A percentile compares a stretch with the other conserved stretches of the same genome.
These are phyloP conservation scores for Poliocrania exsul DNA, from an alignment of 2,797 vertebrate species.

Conservation along the genomic window DNA sequence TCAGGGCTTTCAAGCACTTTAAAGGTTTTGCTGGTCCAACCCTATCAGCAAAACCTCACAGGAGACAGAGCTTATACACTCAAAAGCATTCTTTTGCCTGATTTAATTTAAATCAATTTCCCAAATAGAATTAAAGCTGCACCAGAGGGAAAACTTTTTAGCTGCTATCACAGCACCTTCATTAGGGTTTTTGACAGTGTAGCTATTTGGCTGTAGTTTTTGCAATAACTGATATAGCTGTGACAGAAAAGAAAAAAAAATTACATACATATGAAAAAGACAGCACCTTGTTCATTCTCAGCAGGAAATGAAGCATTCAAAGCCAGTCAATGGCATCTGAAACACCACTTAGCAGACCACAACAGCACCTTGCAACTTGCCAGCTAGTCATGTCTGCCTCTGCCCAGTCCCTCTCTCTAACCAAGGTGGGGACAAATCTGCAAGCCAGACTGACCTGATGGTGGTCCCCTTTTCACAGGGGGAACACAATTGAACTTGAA, in stretches of 20 bases:
- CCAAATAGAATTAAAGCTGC: slow-evolving; percentile 58
- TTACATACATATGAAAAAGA: neutral
- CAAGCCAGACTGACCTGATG: neutral
- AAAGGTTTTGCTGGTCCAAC: neutral
- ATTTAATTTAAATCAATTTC: slow-evolving; percentile 62
- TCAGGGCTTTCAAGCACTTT: neutral
- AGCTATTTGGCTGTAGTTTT: slow-evolving; percentile 18
- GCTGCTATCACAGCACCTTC: slow-evolving; percentile 51
- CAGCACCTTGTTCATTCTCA: neutral
- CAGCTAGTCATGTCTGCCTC: neutral
- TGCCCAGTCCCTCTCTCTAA: neutral
- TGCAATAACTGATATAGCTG: neutral
- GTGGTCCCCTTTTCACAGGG: fast-evolving
- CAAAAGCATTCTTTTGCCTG: slow-evolving; percentile 54
- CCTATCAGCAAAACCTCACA: slow-evolving; percentile 29
- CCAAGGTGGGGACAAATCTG: neutral
- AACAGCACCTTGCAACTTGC: neutral
- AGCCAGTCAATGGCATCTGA: neutral
- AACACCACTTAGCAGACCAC: neutral
- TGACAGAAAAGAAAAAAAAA: neutral
- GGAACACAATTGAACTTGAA: neutral
- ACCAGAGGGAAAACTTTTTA: slow-evolving; percentile 57
- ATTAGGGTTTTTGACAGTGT: slow-evolving; percentile 49
- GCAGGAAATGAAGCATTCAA: neutral
- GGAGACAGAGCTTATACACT: slow-evolving; percentile 26